Evolutionary conservation across 2,797 vertebrate genomes (phyloP), one percentile per base, ranked within the genome.

Genomic region (Pteropus rufus): DNA sequence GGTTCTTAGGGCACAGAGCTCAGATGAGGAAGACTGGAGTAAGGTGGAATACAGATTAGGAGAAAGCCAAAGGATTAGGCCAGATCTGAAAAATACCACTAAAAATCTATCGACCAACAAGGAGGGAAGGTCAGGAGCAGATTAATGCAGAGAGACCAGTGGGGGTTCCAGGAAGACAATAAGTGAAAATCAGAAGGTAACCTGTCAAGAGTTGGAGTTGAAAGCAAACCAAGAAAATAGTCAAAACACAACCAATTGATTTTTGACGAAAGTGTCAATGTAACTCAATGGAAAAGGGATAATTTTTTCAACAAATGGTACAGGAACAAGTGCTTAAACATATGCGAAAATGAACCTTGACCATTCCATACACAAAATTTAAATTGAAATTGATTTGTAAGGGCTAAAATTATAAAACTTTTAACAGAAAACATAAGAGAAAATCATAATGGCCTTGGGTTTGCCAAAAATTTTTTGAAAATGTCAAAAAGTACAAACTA

Each of bases 151-250:
- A 77, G 19, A 39, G 73, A 87, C 9, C 29, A 62, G 77, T 11
- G 31, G 34, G 73, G 21, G 46, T 41, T 41, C 34, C 21, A 75
- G 34, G 58, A 86, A 85, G 46, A 31, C 7, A 49, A 54, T 58
- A 8, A 31, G 14, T 65, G 79, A 44, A 92, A 76, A 76, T 73
- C 58, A 64, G 75, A 97, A 89, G 46, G 77, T 24, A 88, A 41
- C 24, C 69, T 73, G 49, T 64, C 31, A 67, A 82, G 29, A 56
- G 12, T 39, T 41, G 69, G 44, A 65, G 39, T 65, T 31, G 31
- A 97, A 88, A 91, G 65, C 41, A 87, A 95, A 81, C 14, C 44
- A 86, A 34, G 39, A 91, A 86, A 89, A 89, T 4, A 21, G 36
- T 91, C 7, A 12, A 15, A 80, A 92, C 60, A 60, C 15, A 49